phyloP scores from a whole-genome alignment of 1,140 invertebrate species.

The Drosophila rhopaloa region DNA sequence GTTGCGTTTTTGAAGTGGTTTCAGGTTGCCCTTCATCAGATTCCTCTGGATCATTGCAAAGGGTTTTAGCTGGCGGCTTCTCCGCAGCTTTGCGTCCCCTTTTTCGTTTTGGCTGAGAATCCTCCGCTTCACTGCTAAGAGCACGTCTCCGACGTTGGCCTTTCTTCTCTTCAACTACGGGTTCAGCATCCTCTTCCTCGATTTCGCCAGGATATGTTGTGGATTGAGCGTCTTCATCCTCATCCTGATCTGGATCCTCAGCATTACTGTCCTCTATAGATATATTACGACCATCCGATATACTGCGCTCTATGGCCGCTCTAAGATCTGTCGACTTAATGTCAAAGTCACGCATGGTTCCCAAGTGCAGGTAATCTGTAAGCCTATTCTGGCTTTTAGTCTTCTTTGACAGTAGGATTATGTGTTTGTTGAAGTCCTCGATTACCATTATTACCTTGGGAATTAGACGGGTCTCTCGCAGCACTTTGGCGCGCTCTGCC shows the following conservation, averaged over 20 bases:
- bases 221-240: conserved; percentile 13
- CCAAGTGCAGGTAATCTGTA: conserved; percentile 86
- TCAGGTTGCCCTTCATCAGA: not conserved
- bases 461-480: conserved; percentile 87
- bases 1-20: not conserved
- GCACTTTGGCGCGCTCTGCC: conserved; percentile 86
- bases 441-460: conserved; percentile 87
- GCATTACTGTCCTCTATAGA: conserved; percentile 48
- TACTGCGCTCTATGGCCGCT: conserved; percentile 84
- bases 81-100: conserved; percentile 8
- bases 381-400: conserved; percentile 86
- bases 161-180: conserved; percentile 14
- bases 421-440: conserved; percentile 87
- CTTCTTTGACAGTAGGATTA: conserved; percentile 87
- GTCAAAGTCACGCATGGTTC: conserved; percentile 86
- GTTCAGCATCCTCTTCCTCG: conserved; percentile 15
- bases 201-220: conserved; percentile 13
- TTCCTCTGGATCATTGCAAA: not conserved
- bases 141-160: conserved; percentile 30
- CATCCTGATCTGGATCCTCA: conserved; percentile 20
- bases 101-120: conserved; percentile 17
- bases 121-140: conserved; percentile 19
- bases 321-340: conserved; percentile 85
- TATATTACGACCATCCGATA: conserved; percentile 68
- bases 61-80: not conserved